Evolutionary conservation across 2,888 invertebrate genomes (phyloP).

Genomic region (Leptopilina drosophilae): DNA sequence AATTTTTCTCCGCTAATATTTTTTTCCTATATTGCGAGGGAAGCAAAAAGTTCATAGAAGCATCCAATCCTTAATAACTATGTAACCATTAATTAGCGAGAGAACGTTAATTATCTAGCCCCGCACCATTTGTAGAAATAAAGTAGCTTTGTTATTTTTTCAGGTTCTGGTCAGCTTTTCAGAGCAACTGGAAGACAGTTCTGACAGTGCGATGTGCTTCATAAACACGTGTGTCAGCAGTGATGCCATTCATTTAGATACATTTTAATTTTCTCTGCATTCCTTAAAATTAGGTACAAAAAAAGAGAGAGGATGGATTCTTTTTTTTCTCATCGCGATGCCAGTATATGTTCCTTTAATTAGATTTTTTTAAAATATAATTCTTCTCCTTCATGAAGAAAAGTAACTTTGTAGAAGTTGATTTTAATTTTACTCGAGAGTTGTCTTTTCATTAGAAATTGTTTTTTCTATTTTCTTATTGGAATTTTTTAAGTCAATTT

Average conservation of each 20-base stretch:
- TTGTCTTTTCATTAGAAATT: neutral
- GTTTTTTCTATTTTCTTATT: neutral
- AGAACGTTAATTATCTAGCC: slow-evolving; percentile 4
- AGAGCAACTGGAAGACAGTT: slow-evolving; percentile 67
- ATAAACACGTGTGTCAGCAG: slow-evolving; percentile 62
- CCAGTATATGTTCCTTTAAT: slow-evolving; percentile 3
- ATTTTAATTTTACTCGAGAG: neutral
- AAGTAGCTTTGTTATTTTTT: slow-evolving; percentile 38
- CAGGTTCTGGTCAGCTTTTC: slow-evolving; percentile 73
- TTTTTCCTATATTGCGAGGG: too few relatives aligned
- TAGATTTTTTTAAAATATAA: too few relatives aligned
- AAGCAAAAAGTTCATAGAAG: too few relatives aligned
- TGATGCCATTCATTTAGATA: slow-evolving; percentile 71
- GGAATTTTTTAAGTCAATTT: neutral
- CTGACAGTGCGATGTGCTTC: slow-evolving; percentile 57
- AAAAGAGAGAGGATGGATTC: neutral
- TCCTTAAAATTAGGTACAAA: slow-evolving; percentile 1
- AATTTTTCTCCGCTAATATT: too few relatives aligned
- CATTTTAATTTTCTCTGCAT: slow-evolving; percentile 57
- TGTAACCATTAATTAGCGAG: neutral
- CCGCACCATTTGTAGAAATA: neutral
- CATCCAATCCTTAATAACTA: too few relatives aligned
- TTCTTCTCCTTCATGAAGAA: neutral
- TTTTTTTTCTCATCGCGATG: neutral
- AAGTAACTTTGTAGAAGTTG: neutral